These are phyloP conservation scores for Silurus lanzhouensis DNA, from an alignment of 2,797 vertebrate genomes.

Conservation along the genomic window DNA sequence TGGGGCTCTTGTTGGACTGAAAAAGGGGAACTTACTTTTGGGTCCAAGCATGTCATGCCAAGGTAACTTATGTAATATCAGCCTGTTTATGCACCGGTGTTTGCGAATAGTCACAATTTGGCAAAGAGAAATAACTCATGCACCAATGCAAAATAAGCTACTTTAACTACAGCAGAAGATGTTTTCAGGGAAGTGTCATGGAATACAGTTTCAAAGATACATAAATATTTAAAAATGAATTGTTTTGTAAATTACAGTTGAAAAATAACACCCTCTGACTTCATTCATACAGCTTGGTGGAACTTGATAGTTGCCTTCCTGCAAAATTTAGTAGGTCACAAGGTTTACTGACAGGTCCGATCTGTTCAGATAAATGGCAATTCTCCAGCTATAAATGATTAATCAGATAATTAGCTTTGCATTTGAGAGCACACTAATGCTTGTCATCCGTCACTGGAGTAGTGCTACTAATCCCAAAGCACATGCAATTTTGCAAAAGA, in stretches of 20 bases:
- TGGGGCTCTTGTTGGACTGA: conserved; percentile 43
- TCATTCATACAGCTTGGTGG: neutral
- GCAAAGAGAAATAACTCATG: neutral
- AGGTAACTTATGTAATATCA: neutral
- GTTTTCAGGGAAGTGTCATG: neutral
- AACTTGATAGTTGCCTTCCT: conserved; percentile 8
- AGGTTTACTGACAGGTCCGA: neutral
- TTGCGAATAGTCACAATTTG: neutral
- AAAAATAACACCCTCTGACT: neutral
- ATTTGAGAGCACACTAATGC: neutral
- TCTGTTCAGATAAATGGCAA: neutral
- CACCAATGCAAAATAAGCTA: neutral
- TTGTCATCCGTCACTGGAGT: conserved; percentile 6
- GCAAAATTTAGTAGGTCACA: conserved; percentile 14
- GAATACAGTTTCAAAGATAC: neutral
- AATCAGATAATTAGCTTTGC: conserved; percentile 25
- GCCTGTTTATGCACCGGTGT: neutral
- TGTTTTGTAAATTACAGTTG: conserved; percentile 1
- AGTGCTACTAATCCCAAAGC: neutral
- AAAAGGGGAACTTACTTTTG: conserved; percentile 26
- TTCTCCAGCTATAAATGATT: conserved; percentile 31
- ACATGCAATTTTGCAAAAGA: neutral
- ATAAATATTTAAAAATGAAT: neutral
- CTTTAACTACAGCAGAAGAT: neutral
- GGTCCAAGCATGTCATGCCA: conserved; percentile 22